Evolutionary conservation across 2,113 vertebrate species (phyloP).

Genomic region (Poeciliopsis turrubarensis): DNA sequence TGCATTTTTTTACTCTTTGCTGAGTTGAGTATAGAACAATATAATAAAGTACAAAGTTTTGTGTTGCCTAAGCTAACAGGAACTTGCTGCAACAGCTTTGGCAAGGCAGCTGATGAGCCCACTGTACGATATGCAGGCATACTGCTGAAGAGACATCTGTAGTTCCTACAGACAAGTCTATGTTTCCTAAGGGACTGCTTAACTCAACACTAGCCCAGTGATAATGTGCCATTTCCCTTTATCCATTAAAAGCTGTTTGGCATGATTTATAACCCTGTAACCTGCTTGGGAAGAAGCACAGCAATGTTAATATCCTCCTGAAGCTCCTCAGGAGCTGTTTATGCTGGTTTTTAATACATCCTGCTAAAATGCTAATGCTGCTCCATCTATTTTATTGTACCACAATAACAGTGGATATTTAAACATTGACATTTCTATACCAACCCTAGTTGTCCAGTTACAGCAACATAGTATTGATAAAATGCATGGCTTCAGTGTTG

Average conservation of each 20-base stretch:
- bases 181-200: conserved; percentile 65
- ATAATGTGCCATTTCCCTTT: conserved; percentile 69
- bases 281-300: conserved; percentile 20
- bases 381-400: neutral
- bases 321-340: conserved; percentile 25
- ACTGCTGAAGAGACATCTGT: conserved; percentile 43
- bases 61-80: conserved; percentile 4
- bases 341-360: neutral
- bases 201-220: conserved; percentile 41
- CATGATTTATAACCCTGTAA: conserved; percentile 53
- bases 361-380: neutral
- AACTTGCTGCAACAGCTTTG: conserved; percentile 50
- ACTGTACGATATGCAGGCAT: conserved; percentile 28
- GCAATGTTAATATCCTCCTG: conserved; percentile 39
- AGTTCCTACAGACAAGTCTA: conserved; percentile 32
- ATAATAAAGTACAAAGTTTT: too few species aligned
- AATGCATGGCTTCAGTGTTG: neutral
- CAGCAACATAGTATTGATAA: neutral
- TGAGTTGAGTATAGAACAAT: too few species aligned
- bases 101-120: conserved; percentile 47
- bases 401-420: conserved; percentile 2
- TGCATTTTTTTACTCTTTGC: too few species aligned
- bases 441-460: neutral
- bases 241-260: conserved; percentile 55
- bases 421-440: neutral